These are phyloP conservation scores for Calonectris borealis DNA, from an alignment of 2,113 vertebrate genomes.

Conservation along the genomic window DNA sequence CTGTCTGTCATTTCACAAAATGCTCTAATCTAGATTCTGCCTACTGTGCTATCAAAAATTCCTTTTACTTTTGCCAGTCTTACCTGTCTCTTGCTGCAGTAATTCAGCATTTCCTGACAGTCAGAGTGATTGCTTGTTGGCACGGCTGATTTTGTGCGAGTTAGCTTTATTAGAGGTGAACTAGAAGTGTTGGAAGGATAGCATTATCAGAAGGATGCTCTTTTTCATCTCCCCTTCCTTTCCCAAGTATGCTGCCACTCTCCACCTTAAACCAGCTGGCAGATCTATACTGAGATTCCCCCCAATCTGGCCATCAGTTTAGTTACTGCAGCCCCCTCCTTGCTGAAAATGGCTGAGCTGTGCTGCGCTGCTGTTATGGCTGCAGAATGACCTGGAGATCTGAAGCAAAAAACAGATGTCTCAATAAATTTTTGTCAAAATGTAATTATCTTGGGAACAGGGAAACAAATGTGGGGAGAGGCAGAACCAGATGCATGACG, in stretches of 20 bases:
- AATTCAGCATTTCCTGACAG: conserved; percentile 1
- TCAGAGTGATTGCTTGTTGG: not conserved
- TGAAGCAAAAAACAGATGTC: conserved; percentile 76
- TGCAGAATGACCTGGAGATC: conserved; percentile 66
- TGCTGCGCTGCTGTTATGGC: not conserved
- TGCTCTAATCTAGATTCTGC: not conserved
- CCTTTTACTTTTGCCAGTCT: not conserved
- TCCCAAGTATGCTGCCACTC: not conserved
- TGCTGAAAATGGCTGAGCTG: not conserved
- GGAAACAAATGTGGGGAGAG: conserved; percentile 65
- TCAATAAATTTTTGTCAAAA: conserved; percentile 79
- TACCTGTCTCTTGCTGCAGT: not conserved
- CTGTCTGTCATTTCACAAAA: conserved; percentile 27
- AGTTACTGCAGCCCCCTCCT: not conserved
- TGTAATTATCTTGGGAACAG: conserved; percentile 71
- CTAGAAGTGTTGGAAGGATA: not conserved
- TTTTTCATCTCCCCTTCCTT: not conserved
- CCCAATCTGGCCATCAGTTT: not conserved
- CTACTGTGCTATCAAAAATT: conserved; percentile 29
- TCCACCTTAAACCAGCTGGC: not conserved
- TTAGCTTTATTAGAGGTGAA: not conserved
- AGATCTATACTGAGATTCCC: not conserved
- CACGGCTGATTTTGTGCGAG: not conserved
- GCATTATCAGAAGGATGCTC: not conserved
- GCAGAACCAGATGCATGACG: conserved; percentile 67